phyloP scores from a whole-genome alignment of 2,888 invertebrate species.

The Agrotis clavis region DNA sequence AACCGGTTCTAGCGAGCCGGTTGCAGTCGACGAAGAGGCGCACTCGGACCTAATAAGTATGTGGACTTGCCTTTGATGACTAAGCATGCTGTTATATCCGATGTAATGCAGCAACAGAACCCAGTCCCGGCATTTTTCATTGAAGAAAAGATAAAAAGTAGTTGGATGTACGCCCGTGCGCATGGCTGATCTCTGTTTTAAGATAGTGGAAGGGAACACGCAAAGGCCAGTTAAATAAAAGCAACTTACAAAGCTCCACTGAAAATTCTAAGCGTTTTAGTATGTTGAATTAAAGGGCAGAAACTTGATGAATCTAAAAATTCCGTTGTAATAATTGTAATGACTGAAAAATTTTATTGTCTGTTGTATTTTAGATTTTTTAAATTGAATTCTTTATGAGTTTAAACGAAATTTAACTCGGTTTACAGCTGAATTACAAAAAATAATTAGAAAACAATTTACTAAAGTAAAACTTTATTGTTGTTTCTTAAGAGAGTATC shows the following conservation, averaged over 20 bases:
- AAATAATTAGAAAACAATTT: not conserved
- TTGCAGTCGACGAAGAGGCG: slow-evolving; percentile 65
- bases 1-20: slow-evolving; percentile 73
- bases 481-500: not conserved
- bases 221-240: slow-evolving; percentile 14
- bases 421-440: not conserved
- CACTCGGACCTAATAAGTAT: slow-evolving; percentile 66
- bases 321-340: too few species aligned
- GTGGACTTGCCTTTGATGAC: slow-evolving; percentile 67
- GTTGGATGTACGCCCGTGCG: not conserved
- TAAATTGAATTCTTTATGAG: too few species aligned
- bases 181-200: slow-evolving; percentile 10
- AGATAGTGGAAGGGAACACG: slow-evolving; percentile 24
- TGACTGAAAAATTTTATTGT: too few species aligned
- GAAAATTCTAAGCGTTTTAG: not conserved
- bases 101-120: slow-evolving; percentile 56
- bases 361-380: not conserved
- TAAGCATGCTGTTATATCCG: slow-evolving; percentile 64
- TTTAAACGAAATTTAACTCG: too few species aligned
- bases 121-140: slow-evolving; percentile 55
- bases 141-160: slow-evolving; percentile 47
- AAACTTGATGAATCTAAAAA: not conserved
- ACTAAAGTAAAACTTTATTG: not conserved
- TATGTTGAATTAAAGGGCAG: not conserved
- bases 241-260: not conserved